A percentile compares a stretch with the other conserved stretches of the same genome.
Evolutionary conservation across 2,797 vertebrate genomes (phyloP).

Genomic region (Sternarchorhynchus goeldii): DNA sequence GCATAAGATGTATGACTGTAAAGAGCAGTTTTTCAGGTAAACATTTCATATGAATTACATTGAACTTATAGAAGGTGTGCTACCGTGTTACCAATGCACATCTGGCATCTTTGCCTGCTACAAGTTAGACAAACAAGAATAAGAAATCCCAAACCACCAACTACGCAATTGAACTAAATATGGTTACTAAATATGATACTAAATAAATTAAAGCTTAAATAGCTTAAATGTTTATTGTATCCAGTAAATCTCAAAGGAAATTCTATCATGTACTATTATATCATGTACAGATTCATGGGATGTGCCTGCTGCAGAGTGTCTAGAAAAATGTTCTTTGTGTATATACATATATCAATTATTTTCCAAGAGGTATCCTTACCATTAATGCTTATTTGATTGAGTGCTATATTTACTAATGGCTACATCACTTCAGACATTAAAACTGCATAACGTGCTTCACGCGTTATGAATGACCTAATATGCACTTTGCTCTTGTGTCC

Average conservation of each 20-base stretch:
- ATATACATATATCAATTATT: conserved; percentile 79
- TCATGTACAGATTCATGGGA: conserved; percentile 64
- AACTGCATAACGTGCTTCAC: conserved; percentile 6
- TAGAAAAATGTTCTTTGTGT: conserved; percentile 77
- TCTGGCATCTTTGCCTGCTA: conserved; percentile 20
- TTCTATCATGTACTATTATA: conserved; percentile 28
- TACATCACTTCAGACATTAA: conserved; percentile 66
- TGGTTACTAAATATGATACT: neutral
- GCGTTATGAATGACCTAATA: no score
- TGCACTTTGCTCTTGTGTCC: no score
- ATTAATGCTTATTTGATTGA: conserved; percentile 65
- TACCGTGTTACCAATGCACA: neutral
- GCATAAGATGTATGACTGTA: neutral
- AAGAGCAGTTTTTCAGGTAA: neutral
- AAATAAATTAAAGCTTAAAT: no score
- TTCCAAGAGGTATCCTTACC: conserved; percentile 72
- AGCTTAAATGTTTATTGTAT: neutral
- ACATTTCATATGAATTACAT: neutral
- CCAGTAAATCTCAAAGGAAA: conserved; percentile 17
- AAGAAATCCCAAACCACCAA: conserved; percentile 36
- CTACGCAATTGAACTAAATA: conserved; percentile 26
- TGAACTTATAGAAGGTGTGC: neutral
- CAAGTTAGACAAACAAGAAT: conserved; percentile 36
- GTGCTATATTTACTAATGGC: conserved; percentile 60
- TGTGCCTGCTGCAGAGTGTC: conserved; percentile 73